Evolutionary conservation across 2,888 invertebrate species (phyloP).

Genomic region (Conomelus anceps): DNA sequence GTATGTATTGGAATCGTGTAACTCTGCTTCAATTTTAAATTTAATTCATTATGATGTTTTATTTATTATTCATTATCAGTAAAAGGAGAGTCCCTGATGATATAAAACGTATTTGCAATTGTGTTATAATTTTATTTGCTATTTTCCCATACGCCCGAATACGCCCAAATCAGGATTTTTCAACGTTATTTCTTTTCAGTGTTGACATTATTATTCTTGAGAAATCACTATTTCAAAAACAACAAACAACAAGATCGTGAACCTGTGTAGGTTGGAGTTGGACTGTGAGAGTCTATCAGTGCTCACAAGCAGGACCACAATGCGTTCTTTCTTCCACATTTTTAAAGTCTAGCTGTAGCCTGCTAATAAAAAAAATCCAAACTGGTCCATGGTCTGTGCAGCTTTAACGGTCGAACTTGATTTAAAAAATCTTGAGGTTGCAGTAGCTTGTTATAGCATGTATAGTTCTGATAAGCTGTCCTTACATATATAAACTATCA

Average conservation of each 20-base stretch:
- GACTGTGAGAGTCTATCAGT: background rate
- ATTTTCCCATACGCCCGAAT: too few relatives aligned
- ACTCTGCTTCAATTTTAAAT: too few relatives aligned
- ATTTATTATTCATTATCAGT: too few relatives aligned
- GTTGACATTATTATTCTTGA: background rate
- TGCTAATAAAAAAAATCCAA: background rate
- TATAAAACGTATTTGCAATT: too few relatives aligned
- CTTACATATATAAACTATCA: too few relatives aligned
- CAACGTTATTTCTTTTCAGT: too few relatives aligned
- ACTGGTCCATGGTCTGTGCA: too few relatives aligned
- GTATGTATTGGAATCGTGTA: background rate
- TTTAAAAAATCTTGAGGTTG: background rate
- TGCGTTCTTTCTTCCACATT: background rate
- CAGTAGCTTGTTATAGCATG: background rate
- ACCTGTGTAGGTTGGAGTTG: background rate
- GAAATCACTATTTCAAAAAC: too few relatives aligned
- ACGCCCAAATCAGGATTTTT: too few relatives aligned
- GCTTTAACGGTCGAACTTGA: background rate
- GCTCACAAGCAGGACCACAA: background rate
- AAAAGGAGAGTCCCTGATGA: too few relatives aligned
- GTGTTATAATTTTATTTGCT: too few relatives aligned
- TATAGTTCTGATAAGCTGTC: background rate
- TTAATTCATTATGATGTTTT: too few relatives aligned
- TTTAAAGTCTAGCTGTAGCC: background rate
- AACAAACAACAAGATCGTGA: background rate